Evolutionary conservation across 1,140 invertebrate genomes (phyloP), one percentile per base, ranked within the genome.

Genomic region (Triops longicaudatus): DNA sequence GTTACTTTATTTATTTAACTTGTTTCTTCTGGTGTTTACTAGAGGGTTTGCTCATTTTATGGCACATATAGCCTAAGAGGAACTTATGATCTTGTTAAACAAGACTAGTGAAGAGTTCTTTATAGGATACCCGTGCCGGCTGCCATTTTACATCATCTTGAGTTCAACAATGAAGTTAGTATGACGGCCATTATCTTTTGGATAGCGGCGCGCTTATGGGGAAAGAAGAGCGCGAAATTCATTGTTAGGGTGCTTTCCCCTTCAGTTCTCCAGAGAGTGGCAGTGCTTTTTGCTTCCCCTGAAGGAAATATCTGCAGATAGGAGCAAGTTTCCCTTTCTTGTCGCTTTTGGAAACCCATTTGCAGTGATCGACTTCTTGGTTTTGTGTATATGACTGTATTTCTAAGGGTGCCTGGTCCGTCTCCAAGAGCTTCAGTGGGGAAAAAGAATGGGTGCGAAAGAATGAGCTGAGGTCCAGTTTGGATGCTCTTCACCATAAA

Each of bases 401-500:
- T 37, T 63, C 50, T 63, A 63, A 22, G 22, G 50, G 50, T 17
- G n/a, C 43, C 43, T 17, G 43, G 43, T 63, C 17, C 14, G 50
- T 17, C 14, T 63, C 50, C 50, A 63, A 22, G n/a, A 63, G 31
- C 31, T 37, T 37, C 2, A 7, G 31, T 37, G 31, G n/a, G 50
- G 50, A 63, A 14, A 22, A 14, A 63, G 14, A 63, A 63, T 37
- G 31, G 50, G 17, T 63, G 50, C 50, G 17, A 37, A 63, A 63
- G 50, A 63, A 63, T 63, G 50, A 63, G 50, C 50, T 17, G 22
- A 14, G 50, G 50, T 63, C 50, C 50, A 63, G 50, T 63, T 63
- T 63, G 50, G 50, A 63, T 63, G 50, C 50, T 63, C 50, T 63
- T 63, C 50, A 63, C 14, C 50, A 63, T 63, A 63, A 63, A 63